Percentiles rank a stretch among this genome's conserved stretches.
These are phyloP conservation scores for Rhyacichthys aspro DNA, from an alignment of 2,797 vertebrate genomes.

Conservation along the genomic window DNA sequence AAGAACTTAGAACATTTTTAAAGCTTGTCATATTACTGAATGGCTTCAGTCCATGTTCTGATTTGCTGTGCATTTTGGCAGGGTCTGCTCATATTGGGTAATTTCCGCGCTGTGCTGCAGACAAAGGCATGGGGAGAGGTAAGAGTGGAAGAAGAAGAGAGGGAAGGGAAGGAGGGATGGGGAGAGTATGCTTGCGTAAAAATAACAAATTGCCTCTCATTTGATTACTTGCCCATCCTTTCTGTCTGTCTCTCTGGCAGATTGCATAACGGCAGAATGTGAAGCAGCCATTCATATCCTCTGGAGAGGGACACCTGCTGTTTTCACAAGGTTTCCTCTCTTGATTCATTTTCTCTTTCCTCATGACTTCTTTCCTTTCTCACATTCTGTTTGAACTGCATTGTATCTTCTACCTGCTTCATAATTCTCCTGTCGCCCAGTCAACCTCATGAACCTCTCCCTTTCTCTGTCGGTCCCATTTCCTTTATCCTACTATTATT, in stretches of 20 bases:
- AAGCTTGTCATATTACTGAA: background rate
- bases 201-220: slow-evolving; percentile 78
- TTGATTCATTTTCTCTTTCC: slow-evolving; percentile 32
- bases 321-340: slow-evolving; percentile 58
- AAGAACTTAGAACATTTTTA: background rate
- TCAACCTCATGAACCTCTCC: slow-evolving; percentile 9
- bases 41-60: slow-evolving; percentile 23
- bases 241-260: slow-evolving; percentile 12
- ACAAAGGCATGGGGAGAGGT: slow-evolving; percentile 49
- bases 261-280: slow-evolving; percentile 67
- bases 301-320: slow-evolving; percentile 62
- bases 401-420: slow-evolving; percentile 19
- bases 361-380: slow-evolving; percentile 11
- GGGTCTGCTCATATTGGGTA: slow-evolving; percentile 70
- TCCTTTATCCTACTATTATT: slow-evolving; percentile 8
- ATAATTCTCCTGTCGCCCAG: slow-evolving; percentile 1
- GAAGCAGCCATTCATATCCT: slow-evolving; percentile 63
- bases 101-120: slow-evolving; percentile 71
- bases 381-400: slow-evolving; percentile 21
- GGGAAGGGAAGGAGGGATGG: slow-evolving; percentile 26
- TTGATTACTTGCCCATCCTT: slow-evolving; percentile 66
- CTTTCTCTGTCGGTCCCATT: background rate
- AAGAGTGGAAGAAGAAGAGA: slow-evolving; percentile 21
- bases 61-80: slow-evolving; percentile 45
- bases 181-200: slow-evolving; percentile 60